phyloP scores from a whole-genome alignment of 2,888 invertebrate genomes.

The Falcaria lacertinaria region DNA sequence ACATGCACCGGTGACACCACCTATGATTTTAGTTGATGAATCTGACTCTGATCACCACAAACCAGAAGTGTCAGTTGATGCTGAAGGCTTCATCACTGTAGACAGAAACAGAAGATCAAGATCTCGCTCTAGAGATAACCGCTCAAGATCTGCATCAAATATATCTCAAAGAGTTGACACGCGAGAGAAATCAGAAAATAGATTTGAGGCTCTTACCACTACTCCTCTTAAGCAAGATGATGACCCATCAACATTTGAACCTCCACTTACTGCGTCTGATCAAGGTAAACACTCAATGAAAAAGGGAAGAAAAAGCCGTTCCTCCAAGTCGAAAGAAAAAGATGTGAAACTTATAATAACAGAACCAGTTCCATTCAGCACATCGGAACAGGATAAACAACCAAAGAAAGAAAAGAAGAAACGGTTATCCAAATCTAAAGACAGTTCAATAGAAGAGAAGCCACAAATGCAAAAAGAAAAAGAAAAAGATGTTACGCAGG shows the following conservation, averaged over 20 bases:
- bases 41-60: slow-evolving; percentile 39
- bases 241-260: too few species aligned
- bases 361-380: slow-evolving; percentile 27
- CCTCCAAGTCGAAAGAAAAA: slow-evolving; percentile 64
- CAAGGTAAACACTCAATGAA: slow-evolving; percentile 33
- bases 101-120: slow-evolving; percentile 71
- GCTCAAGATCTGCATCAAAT: slow-evolving; percentile 46
- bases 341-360: slow-evolving; percentile 39
- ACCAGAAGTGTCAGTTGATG: slow-evolving; percentile 45
- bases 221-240: slow-evolving; percentile 43
- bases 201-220: slow-evolving; percentile 51
- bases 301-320: slow-evolving; percentile 47
- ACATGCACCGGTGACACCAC: slow-evolving; percentile 31
- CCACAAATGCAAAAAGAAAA: too few species aligned
- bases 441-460: slow-evolving; percentile 23
- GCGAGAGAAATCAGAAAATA: slow-evolving; percentile 56
- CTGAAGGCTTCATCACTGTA: slow-evolving; percentile 72
- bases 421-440: slow-evolving; percentile 46
- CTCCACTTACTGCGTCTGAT: slow-evolving; percentile 26
- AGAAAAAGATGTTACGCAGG: slow-evolving; percentile 7
- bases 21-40: slow-evolving; percentile 61
- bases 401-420: slow-evolving; percentile 60
- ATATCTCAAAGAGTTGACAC: slow-evolving; percentile 26
- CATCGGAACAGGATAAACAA: slow-evolving; percentile 47
- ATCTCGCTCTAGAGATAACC: slow-evolving; percentile 73